Percentiles rank a stretch among this genome's conserved stretches.
These are phyloP conservation scores for Nasua narica DNA, from an alignment of 2,797 vertebrate species.

Conservation along the genomic window DNA sequence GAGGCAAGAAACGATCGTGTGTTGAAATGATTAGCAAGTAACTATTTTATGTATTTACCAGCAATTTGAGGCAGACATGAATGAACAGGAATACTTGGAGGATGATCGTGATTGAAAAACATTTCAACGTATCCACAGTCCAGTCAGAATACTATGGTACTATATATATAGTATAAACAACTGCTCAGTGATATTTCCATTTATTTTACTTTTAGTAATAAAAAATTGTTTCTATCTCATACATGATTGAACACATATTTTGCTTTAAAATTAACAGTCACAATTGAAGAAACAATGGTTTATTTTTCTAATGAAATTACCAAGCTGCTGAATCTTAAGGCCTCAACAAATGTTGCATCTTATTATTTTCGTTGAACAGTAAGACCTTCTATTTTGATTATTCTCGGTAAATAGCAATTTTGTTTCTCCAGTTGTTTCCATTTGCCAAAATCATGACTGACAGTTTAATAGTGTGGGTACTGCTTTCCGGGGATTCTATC, in stretches of 20 bases:
- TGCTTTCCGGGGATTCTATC: slow-evolving; percentile 45
- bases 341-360: slow-evolving; percentile 59
- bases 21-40: slow-evolving; percentile 40
- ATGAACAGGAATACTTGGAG: slow-evolving; percentile 11
- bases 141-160: slow-evolving; percentile 6
- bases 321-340: slow-evolving; percentile 58
- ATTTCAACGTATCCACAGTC: slow-evolving; percentile 35
- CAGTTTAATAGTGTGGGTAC: slow-evolving; percentile 32
- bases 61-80: slow-evolving; percentile 69
- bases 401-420: slow-evolving; percentile 52
- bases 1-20: not conserved
- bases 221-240: slow-evolving; percentile 71
- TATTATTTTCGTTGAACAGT: slow-evolving; percentile 43
- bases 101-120: slow-evolving; percentile 55
- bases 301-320: slow-evolving; percentile 73
- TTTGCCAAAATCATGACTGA: slow-evolving; percentile 59
- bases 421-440: slow-evolving; percentile 62
- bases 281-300: slow-evolving; percentile 69
- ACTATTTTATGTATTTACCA: slow-evolving; percentile 65
- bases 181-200: slow-evolving; percentile 56
- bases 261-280: slow-evolving; percentile 75
- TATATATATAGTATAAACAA: slow-evolving; percentile 4
- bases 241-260: slow-evolving; percentile 69
- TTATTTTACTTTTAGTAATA: slow-evolving; percentile 82
- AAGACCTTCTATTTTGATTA: slow-evolving; percentile 56